These are phyloP conservation scores for Scaptomyza flava DNA, from an alignment of 2,888 invertebrate species.

Conservation along the genomic window DNA sequence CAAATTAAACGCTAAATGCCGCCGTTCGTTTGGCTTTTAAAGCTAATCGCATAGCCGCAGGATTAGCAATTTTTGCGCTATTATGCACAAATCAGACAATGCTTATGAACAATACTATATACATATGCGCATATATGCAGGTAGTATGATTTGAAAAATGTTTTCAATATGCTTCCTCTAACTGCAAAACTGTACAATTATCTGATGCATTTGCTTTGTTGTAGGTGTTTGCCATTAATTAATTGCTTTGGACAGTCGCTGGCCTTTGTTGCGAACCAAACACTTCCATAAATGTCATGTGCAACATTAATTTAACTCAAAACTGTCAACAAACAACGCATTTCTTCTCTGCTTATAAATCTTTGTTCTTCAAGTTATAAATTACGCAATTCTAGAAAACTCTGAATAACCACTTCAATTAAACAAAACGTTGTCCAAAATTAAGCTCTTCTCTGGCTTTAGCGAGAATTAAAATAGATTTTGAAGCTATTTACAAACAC, in stretches of 20 bases:
- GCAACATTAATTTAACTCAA: constrained; percentile 69
- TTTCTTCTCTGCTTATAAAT: constrained; percentile 20
- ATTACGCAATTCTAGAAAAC: constrained; percentile 21
- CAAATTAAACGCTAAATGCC: constrained; percentile 25
- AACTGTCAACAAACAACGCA: constrained; percentile 52
- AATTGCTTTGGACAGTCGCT: constrained; percentile 51
- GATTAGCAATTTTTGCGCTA: constrained; percentile 35
- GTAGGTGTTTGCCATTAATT: constrained; percentile 68
- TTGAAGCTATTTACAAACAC: constrained; percentile 32
- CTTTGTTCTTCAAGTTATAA: constrained; percentile 31
- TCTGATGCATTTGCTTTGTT: constrained; percentile 36
- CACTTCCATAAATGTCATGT: constrained; percentile 60
- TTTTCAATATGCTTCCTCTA: constrained; percentile 35
- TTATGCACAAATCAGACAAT: constrained; percentile 31
- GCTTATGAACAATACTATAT: constrained; percentile 9
- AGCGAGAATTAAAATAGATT: constrained; percentile 23
- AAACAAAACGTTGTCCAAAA: constrained; percentile 19
- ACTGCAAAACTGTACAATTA: constrained; percentile 29
- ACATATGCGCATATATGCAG: neutral
- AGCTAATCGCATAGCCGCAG: constrained; percentile 59
- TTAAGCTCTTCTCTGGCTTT: constrained; percentile 27
- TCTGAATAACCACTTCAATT: constrained; percentile 9
- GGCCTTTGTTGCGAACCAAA: constrained; percentile 27
- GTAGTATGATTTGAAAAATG: neutral
- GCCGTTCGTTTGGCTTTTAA: constrained; percentile 30